Evolutionary conservation across 2,888 invertebrate genomes (phyloP).

Genomic region (Myopa tessellatipennis): DNA sequence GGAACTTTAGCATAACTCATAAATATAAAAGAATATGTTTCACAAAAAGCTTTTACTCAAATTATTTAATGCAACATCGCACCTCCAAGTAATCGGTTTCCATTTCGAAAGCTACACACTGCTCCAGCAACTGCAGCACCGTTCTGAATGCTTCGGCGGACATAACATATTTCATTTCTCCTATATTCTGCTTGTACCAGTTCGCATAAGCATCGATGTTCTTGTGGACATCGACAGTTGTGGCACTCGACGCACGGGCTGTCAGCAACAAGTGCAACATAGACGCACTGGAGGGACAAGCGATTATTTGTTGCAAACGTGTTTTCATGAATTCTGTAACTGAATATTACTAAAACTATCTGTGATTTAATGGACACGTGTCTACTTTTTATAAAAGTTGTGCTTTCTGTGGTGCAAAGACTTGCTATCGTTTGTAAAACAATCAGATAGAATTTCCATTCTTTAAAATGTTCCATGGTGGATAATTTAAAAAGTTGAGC

Average conservation of each 20-base stretch:
- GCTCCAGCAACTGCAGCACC: conserved; percentile 54
- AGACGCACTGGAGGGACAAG: conserved; percentile 48
- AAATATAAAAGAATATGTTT: no score
- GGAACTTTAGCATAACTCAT: no score
- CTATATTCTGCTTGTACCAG: conserved; percentile 65
- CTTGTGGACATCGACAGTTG: conserved; percentile 54
- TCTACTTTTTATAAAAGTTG: conserved; percentile 56
- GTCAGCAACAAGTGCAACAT: conserved; percentile 59
- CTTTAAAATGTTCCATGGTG: conserved; percentile 52
- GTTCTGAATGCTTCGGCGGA: conserved; percentile 57
- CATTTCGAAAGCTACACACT: conserved; percentile 58
- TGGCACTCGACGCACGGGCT: conserved; percentile 59
- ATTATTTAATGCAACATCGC: background rate
- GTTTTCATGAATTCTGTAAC: conserved; percentile 58
- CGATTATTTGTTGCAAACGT: conserved; percentile 56
- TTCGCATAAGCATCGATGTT: conserved; percentile 61
- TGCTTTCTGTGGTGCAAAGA: conserved; percentile 45
- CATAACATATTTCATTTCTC: conserved; percentile 63
- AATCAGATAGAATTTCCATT: conserved; percentile 64
- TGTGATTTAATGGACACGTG: no score
- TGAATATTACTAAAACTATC: no score
- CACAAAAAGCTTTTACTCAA: no score
- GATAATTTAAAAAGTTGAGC: conserved; percentile 57
- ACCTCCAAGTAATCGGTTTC: conserved; percentile 62
- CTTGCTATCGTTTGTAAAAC: conserved; percentile 57